Percentiles rank a stretch among this genome's conserved stretches.
These are phyloP conservation scores for Eurosta solidaginis DNA, from an alignment of 1,140 invertebrate genomes.

Conservation along the genomic window DNA sequence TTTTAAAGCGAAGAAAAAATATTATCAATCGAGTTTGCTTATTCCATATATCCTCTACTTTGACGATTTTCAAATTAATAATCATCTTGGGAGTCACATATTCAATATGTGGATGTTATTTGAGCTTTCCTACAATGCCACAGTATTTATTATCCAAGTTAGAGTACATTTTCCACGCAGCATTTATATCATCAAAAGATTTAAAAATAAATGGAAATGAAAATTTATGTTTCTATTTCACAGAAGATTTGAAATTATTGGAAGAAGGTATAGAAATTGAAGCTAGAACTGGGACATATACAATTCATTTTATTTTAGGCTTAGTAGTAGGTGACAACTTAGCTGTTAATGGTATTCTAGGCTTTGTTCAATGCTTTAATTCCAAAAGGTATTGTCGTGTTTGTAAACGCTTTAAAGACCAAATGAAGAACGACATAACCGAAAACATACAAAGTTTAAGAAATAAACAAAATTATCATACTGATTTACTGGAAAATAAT, in stretches of 20 bases:
- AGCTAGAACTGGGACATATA: background rate
- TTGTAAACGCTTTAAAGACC: slow-evolving; percentile 40
- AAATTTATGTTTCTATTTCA: background rate
- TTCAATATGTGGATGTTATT: slow-evolving; percentile 31
- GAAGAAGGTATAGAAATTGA: slow-evolving; percentile 30
- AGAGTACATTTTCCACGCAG: slow-evolving; percentile 30
- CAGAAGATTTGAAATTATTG: slow-evolving; percentile 18
- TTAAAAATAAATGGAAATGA: slow-evolving; percentile 32
- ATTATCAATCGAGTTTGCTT: background rate
- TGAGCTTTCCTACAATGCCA: slow-evolving; percentile 21
- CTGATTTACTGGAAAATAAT: slow-evolving; percentile 28
- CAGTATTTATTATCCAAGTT: slow-evolving; percentile 11
- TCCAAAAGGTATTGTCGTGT: slow-evolving; percentile 47
- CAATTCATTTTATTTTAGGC: slow-evolving; percentile 43
- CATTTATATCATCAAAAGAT: background rate
- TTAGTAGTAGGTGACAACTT: slow-evolving; percentile 49
- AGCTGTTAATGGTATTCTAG: slow-evolving; percentile 44
- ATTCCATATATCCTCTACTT: too few relatives aligned
- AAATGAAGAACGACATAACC: slow-evolving; percentile 30
- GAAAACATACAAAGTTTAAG: slow-evolving; percentile 34
- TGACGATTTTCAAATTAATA: too few relatives aligned
- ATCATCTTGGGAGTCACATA: slow-evolving; percentile 28
- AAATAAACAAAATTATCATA: slow-evolving; percentile 17
- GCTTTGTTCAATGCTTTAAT: slow-evolving; percentile 46
- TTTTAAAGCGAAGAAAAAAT: slow-evolving; percentile 6